Percentiles rank a stretch among this genome's conserved stretches.
Evolutionary conservation across 1,140 invertebrate genomes (phyloP).

Genomic region (Samia ricini): DNA sequence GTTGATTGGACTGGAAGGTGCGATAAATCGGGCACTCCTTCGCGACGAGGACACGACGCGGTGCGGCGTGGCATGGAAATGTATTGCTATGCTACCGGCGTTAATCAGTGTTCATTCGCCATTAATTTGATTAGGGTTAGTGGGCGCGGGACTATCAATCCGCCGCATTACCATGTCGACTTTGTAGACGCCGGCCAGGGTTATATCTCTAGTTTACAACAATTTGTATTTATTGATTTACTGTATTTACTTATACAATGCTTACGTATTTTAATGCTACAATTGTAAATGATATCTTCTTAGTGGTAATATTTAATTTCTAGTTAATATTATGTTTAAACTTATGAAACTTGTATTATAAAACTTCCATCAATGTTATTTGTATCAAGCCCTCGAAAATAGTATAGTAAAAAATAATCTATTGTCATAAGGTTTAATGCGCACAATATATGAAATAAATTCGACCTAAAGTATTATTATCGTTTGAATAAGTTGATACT

Average conservation of each 20-base stretch:
- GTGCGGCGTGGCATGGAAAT: constrained; percentile 57
- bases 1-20: constrained; percentile 41
- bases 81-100: constrained; percentile 49
- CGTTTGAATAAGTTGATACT: no score
- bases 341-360: no score
- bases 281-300: background rate
- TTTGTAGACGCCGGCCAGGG: constrained; percentile 34
- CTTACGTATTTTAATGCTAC: background rate
- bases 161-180: constrained; percentile 65
- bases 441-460: no score
- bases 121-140: constrained; percentile 76
- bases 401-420: no score
- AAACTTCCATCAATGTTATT: no score
- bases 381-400: no score
- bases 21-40: constrained; percentile 67
- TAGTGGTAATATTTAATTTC: background rate
- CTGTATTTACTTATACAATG: background rate
- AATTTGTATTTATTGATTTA: background rate
- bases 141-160: constrained; percentile 73
- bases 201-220: constrained; percentile 14
- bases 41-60: constrained; percentile 21
- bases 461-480: no score
- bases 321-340: constrained; percentile 3
- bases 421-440: no score
- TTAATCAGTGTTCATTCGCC: constrained; percentile 72